Percentiles rank a stretch among this genome's conserved stretches.
These are phyloP conservation scores for Zootermopsis nevadensis DNA, from an alignment of 2,888 invertebrate genomes.

Conservation along the genomic window DNA sequence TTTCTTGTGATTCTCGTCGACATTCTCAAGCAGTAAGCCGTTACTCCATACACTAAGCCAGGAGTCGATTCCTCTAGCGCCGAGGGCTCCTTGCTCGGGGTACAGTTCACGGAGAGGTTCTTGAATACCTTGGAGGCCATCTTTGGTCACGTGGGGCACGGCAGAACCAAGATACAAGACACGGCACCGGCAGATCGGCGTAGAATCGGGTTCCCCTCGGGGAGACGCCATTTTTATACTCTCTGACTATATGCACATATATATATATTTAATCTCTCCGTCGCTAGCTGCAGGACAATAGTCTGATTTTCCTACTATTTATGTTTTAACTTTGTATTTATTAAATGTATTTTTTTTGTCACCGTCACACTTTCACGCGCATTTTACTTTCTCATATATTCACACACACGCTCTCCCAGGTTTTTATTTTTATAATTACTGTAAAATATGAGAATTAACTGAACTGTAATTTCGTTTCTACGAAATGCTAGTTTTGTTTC, in stretches of 20 bases:
- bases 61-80: conserved; percentile 91
- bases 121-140: conserved; percentile 96
- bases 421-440: background rate
- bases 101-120: conserved; percentile 96
- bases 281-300: background rate
- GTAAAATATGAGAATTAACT: background rate
- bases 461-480: background rate
- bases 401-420: background rate
- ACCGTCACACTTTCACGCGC: conserved; percentile 5
- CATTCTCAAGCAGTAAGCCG: conserved; percentile 94
- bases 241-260: too few relatives aligned
- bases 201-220: conserved; percentile 73
- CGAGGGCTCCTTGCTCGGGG: conserved; percentile 91
- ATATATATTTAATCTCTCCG: background rate
- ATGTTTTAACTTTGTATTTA: background rate
- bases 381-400: background rate
- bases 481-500: background rate
- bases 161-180: conserved; percentile 96
- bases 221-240: conserved; percentile 53
- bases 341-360: background rate
- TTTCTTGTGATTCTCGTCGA: conserved; percentile 94
- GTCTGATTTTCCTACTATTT: background rate
- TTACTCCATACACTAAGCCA: conserved; percentile 98
- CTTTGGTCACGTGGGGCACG: conserved; percentile 97
- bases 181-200: conserved; percentile 95